Base-by-base conservation (phyloP, 2,888 invertebrate species). In the Notodonta dromedarius region DNA sequence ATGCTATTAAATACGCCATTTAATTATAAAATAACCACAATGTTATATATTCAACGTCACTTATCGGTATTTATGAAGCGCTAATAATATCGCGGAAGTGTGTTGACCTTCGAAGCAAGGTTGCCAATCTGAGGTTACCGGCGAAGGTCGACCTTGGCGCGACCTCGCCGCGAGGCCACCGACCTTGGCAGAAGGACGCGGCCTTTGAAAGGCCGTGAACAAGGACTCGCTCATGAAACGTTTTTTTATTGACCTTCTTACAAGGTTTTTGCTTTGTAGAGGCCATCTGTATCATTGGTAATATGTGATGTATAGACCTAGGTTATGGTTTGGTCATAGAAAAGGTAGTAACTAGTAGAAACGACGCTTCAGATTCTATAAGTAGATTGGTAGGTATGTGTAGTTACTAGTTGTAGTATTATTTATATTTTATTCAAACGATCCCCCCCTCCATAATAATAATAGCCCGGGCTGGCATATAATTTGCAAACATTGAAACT, bases 181-280 rank as follows among this genome's bases (percentile, higher is more conserved):
- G 67, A 67, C 86, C 86, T 85, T 78, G 75, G 42, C 59, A 62
- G 78, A 74, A 75, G 75, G 83, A 71, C 76, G 57, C 32, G 52
- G 32, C 52, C 52, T 52, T 52, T 11, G 12, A 32, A 52, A 32
- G 16, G 52, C 32, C 50, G 11, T 9, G 16, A 14, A 14, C 8
- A 42, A 42, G 42, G 8, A 42, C 12, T 35, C 35, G 35, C 4
- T 46, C 24, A 24, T 24, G 24, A 24, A 24, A 24, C 1, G 24
- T 50, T 50, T 14, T 2, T 50, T 16, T 5, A 16, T 11, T 16
- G 16, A 50, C 50, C 50, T 50, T 16, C 14, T 9, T 50, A 16
- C 50, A 16, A 50, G 50, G 50, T 14, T 12, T 9, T 16, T 9
- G 9, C 6, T 16, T 16, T 50, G 16, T 50, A 9, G 14, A 16